Conservation (phyloP, 2,797 vertebrate genomes). For the Enteromius viviparus region DNA sequence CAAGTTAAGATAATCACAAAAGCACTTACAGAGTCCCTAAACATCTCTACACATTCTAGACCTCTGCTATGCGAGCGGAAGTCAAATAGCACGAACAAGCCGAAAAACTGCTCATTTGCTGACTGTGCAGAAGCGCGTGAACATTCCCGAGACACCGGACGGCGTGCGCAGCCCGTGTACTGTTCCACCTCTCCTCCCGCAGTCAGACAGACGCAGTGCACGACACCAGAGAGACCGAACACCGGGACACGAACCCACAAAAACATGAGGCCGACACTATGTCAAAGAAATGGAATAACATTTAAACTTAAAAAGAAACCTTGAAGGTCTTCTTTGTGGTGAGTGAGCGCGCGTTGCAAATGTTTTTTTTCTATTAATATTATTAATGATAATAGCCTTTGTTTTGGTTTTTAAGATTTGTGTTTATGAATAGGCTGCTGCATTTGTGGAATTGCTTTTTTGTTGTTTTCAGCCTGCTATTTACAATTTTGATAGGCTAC, state of each 20-base stretch:
- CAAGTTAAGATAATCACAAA: not conserved
- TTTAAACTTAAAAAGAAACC: constrained; percentile 36
- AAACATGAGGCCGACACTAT: constrained; percentile 32
- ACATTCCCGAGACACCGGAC: constrained; percentile 8
- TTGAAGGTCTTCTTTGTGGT: constrained; percentile 35
- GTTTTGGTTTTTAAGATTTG: not conserved
- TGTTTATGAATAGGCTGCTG: not conserved
- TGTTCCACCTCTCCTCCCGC: not conserved
- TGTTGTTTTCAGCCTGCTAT: not conserved
- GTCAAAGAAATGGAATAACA: constrained; percentile 9
- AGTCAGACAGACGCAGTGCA: constrained; percentile 8
- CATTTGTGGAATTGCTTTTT: not conserved
- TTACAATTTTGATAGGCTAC: not conserved
- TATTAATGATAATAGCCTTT: too few relatives aligned
- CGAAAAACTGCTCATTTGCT: constrained; percentile 10
- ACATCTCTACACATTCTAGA: not conserved
- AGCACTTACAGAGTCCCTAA: not conserved
- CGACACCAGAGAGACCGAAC: constrained; percentile 5
- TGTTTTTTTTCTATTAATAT: not conserved
- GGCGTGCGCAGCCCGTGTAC: not conserved
- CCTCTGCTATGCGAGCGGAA: not conserved
- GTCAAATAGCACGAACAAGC: not conserved
- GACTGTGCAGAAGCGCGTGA: constrained; percentile 28
- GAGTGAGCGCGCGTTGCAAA: not conserved
- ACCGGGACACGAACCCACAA: not conserved